These are phyloP conservation scores for Sabatieria punctata DNA, from an alignment of 2,888 invertebrate species.

Conservation along the genomic window DNA sequence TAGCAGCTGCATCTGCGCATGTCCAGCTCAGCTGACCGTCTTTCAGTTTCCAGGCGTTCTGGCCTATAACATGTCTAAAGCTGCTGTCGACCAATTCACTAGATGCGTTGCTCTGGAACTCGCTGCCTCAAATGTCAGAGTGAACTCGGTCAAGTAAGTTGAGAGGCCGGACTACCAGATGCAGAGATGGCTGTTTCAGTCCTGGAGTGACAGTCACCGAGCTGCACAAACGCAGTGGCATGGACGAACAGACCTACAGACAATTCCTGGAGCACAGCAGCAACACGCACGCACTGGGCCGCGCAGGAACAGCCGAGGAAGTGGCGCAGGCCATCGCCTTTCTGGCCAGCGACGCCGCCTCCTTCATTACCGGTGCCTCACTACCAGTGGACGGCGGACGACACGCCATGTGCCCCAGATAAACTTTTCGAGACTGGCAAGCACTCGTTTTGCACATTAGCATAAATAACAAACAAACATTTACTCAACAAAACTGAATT, in stretches of 20 bases:
- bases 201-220: conserved; percentile 79
- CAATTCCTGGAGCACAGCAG: conserved; percentile 64
- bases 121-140: conserved; percentile 46
- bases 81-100: conserved; percentile 81
- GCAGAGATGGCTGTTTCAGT: no score
- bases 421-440: no score
- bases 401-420: conserved; percentile 11
- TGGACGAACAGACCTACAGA: conserved; percentile 60
- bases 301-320: conserved; percentile 33
- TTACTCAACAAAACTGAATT: no score
- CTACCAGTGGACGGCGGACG: conserved; percentile 78
- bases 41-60: conserved; percentile 58
- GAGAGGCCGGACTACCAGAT: background rate
- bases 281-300: conserved; percentile 62
- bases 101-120: conserved; percentile 62
- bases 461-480: no score
- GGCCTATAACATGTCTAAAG: conserved; percentile 71
- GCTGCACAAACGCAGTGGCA: conserved; percentile 64
- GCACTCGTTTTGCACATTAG: no score
- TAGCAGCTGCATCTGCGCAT: no score
- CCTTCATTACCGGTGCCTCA: conserved; percentile 70
- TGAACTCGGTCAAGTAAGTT: conserved; percentile 58
- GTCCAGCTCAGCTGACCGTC: no score
- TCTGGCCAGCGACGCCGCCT: conserved; percentile 64
- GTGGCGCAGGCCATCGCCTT: conserved; percentile 75